Conservation (phyloP, 2,113 vertebrate genomes). For the Sorex fumeus region DNA sequence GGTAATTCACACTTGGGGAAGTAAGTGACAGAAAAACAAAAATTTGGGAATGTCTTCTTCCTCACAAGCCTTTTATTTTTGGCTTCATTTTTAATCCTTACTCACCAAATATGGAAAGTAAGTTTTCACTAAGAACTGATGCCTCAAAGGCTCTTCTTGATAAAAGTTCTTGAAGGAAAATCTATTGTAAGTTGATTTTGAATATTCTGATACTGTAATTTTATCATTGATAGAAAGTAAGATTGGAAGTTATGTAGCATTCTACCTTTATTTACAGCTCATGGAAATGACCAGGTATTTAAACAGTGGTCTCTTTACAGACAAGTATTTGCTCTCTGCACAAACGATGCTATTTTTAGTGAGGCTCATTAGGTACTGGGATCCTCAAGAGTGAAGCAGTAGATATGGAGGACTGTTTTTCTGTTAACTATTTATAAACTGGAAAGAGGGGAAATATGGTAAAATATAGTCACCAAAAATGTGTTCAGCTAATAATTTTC, state of each 20-base stretch:
- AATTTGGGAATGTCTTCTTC: conserved; percentile 75
- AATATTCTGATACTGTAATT: conserved; percentile 37
- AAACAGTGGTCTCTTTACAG: conserved; percentile 50
- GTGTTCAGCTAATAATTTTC: too few relatives aligned
- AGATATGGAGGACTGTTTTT: conserved; percentile 36
- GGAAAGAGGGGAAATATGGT: conserved; percentile 32
- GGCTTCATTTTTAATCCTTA: conserved; percentile 58
- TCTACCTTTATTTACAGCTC: conserved; percentile 46
- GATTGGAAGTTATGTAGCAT: conserved; percentile 18
- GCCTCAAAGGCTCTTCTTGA: conserved; percentile 39
- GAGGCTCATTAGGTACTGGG: neutral
- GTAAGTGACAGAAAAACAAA: conserved; percentile 75
- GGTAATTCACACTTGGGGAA: conserved; percentile 39
- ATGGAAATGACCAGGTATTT: neutral
- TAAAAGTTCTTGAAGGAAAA: conserved; percentile 45
- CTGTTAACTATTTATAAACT: conserved; percentile 40
- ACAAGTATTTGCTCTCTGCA: conserved; percentile 41
- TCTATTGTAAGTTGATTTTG: conserved; percentile 34
- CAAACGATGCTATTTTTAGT: conserved; percentile 37
- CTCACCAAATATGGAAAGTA: conserved; percentile 68
- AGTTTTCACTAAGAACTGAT: conserved; percentile 28
- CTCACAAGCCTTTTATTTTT: conserved; percentile 71
- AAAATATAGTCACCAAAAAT: conserved; percentile 45
- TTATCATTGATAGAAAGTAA: conserved; percentile 58
- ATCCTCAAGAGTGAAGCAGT: conserved; percentile 36